These are phyloP conservation scores for Cardiocondyla obscurior DNA, from an alignment of 1,140 invertebrate genomes.

Conservation along the genomic window DNA sequence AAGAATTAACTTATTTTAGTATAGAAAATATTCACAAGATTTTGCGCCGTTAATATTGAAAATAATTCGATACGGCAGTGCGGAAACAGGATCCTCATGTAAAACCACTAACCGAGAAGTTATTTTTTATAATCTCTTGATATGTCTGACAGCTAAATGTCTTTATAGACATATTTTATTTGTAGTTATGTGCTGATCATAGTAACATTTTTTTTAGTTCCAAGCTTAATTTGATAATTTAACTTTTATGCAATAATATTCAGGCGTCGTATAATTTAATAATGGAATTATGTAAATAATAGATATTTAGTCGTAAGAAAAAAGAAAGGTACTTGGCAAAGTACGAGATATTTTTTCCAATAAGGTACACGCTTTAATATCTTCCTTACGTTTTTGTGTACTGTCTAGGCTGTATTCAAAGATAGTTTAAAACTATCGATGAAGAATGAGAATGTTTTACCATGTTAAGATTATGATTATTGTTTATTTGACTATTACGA, in stretches of 20 bases:
- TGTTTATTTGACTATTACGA: slow-evolving; percentile 76
- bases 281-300: slow-evolving; percentile 71
- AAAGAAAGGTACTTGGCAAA: slow-evolving; percentile 7
- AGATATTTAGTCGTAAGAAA: slow-evolving; percentile 62
- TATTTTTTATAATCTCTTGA: neutral
- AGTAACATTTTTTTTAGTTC: slow-evolving; percentile 23
- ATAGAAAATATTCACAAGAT: neutral
- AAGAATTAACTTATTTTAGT: neutral
- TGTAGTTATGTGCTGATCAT: slow-evolving; percentile 3
- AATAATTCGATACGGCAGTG: neutral
- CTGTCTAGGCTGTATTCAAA: slow-evolving; percentile 60
- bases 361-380: slow-evolving; percentile 73
- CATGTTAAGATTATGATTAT: slow-evolving; percentile 77
- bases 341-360: slow-evolving; percentile 65
- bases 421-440: neutral
- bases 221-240: slow-evolving; percentile 22
- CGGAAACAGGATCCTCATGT: neutral
- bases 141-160: slow-evolving; percentile 2
- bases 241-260: slow-evolving; percentile 62
- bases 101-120: slow-evolving; percentile 20
- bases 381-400: slow-evolving; percentile 76
- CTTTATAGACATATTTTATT: slow-evolving; percentile 30
- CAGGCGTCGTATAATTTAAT: slow-evolving; percentile 63
- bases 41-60: neutral
- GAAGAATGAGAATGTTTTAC: slow-evolving; percentile 66